These are phyloP conservation scores for Columbina picui DNA, from an alignment of 2,113 vertebrate genomes.

Conservation along the genomic window DNA sequence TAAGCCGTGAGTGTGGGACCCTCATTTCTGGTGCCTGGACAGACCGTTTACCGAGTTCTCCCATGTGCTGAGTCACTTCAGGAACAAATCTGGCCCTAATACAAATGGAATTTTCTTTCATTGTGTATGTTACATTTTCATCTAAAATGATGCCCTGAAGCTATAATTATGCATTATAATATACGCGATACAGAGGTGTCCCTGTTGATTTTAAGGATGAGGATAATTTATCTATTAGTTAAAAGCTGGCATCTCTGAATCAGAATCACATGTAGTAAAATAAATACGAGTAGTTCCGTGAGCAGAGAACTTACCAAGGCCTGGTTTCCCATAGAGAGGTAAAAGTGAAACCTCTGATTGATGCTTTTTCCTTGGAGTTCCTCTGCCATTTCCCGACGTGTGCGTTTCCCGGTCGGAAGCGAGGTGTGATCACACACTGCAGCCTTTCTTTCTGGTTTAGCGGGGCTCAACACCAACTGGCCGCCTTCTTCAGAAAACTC, in stretches of 20 bases:
- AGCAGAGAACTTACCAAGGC: conserved; percentile 45
- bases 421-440: conserved; percentile 61
- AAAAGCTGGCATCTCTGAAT: conserved; percentile 36
- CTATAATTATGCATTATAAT: conserved; percentile 29
- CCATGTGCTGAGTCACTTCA: neutral
- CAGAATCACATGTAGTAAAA: neutral
- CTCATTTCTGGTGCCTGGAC: neutral
- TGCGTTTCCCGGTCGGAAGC: neutral
- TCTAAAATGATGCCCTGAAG: conserved; percentile 39
- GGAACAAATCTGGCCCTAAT: neutral
- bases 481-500: conserved; percentile 1
- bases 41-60: neutral
- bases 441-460: conserved; percentile 46
- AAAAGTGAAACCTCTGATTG: conserved; percentile 59
- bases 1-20: accelerated
- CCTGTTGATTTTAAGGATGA: conserved; percentile 36
- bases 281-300: neutral
- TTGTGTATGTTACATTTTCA: conserved; percentile 34
- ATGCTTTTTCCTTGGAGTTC: conserved; percentile 33
- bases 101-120: conserved; percentile 12
- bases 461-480: conserved; percentile 31
- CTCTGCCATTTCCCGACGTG: neutral
- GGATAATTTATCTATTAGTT: conserved; percentile 57
- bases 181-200: neutral
- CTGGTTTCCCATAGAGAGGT: conserved; percentile 39